Evolutionary conservation across 2,888 invertebrate species (phyloP), one percentile per base, ranked within the genome.

Genomic region (Plutella xylostella): DNA sequence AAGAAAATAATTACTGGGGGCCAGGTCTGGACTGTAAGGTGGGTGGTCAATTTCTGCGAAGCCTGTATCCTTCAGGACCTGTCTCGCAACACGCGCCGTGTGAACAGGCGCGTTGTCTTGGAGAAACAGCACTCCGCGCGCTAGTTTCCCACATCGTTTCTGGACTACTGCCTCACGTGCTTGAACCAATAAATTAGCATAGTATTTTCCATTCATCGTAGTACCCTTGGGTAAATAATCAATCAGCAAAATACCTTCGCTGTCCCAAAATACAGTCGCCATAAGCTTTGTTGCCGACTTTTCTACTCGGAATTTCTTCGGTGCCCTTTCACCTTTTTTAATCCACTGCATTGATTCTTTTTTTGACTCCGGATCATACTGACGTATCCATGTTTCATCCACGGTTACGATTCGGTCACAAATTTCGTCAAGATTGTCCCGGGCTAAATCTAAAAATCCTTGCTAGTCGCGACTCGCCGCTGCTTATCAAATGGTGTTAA

Each of bases 251-350:
- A 45, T 39, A 20, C 45, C 38, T 18, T 42, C 39, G 30, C 37
- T 46, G 40, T 46, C 42, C 46, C 42, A 48, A 46, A 45, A 48
- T 43, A 45, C 39, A 15, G 44, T 46, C 42, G 43, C 43, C 46
- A 44, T 44, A 11, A 44, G 19, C 38, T 43, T 43, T 21, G 37
- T 22, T 9, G 37, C 43, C 20, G 45, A 43, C 30, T 12, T 38
- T 40, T 41, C 45, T 22, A 45, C 42, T 46, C 46, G 33, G 31
- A 46, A 42, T 30, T 49, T 46, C 43, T 21, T 11, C 42, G 38
- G 43, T 14, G 47, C 40, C 44, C 42, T 42, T 46, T 46, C 45
- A 20, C 45, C 42, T 25, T 21, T 38, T 18, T 38, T 2, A 4
- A 45, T 45, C 45, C 48, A 45, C 28, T 45, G 39, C 42, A 42